These are phyloP conservation scores for Galeruca laticollis DNA, from an alignment of 2,888 invertebrate genomes.

Conservation along the genomic window DNA sequence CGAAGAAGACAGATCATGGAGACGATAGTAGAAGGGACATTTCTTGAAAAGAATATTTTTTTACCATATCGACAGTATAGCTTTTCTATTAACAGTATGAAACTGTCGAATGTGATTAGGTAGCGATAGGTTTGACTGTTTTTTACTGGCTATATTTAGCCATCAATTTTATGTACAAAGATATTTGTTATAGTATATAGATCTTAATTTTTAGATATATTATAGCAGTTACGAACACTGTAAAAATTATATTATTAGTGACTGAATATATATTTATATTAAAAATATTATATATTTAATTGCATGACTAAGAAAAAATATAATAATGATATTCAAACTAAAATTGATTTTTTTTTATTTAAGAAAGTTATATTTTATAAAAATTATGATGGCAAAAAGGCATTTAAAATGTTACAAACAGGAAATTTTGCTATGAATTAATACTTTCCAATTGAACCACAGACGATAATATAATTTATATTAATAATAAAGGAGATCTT, in stretches of 20 bases:
- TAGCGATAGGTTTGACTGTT: slow-evolving; percentile 33
- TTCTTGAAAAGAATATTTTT: slow-evolving; percentile 17
- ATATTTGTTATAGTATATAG: slow-evolving; percentile 41
- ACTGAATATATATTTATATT: not conserved
- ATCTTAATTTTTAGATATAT: slow-evolving; percentile 15
- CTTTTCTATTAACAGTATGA: slow-evolving; percentile 27
- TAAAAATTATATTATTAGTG: not conserved
- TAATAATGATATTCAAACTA: too few species aligned
- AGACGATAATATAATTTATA: too few species aligned
- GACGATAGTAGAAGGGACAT: slow-evolving; percentile 75
- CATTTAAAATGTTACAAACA: too few species aligned
- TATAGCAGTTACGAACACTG: not conserved
- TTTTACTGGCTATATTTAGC: slow-evolving; percentile 33
- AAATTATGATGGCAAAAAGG: too few species aligned
- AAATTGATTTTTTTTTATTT: too few species aligned
- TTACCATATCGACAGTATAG: slow-evolving; percentile 29
- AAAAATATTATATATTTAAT: too few species aligned
- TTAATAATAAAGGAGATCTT: too few species aligned
- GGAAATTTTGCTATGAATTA: too few species aligned
- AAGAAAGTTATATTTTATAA: too few species aligned
- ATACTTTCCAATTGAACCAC: too few species aligned
- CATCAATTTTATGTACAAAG: slow-evolving; percentile 44
- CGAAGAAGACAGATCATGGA: slow-evolving; percentile 89
- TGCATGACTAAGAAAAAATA: too few species aligned
- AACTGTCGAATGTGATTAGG: slow-evolving; percentile 36